Evolutionary conservation across 2,888 invertebrate species (phyloP).

Genomic region (Uloborus plumipes): DNA sequence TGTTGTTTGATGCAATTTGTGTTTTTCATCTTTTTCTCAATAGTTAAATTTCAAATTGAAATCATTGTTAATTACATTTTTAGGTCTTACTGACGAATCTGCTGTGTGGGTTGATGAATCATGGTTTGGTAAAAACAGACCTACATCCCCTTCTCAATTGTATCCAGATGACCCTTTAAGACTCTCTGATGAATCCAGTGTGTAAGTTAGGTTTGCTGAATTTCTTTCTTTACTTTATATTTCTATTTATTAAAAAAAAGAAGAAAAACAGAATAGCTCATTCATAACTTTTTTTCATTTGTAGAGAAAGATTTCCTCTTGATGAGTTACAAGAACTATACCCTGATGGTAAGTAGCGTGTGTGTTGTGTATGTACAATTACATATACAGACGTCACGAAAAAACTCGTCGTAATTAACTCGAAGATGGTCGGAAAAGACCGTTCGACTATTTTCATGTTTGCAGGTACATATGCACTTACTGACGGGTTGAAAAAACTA

Average conservation of each 20-base stretch:
- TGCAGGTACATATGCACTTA: no score
- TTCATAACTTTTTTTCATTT: conserved; percentile 60
- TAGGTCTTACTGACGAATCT: conserved; percentile 89
- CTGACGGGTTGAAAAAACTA: no score
- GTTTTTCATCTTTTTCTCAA: neutral
- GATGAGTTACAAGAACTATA: conserved; percentile 89
- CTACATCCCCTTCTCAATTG: conserved; percentile 86
- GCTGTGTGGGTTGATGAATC: conserved; percentile 99
- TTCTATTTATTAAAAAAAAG: neutral
- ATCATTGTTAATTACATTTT: conserved; percentile 1
- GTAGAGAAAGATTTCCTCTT: conserved; percentile 82
- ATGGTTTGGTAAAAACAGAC: conserved; percentile 79
- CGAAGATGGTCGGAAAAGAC: no score
- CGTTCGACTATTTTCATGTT: no score
- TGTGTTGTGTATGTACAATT: neutral
- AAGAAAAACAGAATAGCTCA: no score
- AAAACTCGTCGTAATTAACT: no score
- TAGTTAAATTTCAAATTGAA: neutral
- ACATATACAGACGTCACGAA: no score
- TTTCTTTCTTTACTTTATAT: neutral
- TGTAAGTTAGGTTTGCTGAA: conserved; percentile 13
- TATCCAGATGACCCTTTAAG: conserved; percentile 94
- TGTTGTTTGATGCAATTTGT: no score
- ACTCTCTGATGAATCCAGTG: conserved; percentile 84
- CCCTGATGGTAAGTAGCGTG: conserved; percentile 79